Evolutionary conservation across 2,113 vertebrate genomes (phyloP).

Genomic region (Bombycilla garrulus): DNA sequence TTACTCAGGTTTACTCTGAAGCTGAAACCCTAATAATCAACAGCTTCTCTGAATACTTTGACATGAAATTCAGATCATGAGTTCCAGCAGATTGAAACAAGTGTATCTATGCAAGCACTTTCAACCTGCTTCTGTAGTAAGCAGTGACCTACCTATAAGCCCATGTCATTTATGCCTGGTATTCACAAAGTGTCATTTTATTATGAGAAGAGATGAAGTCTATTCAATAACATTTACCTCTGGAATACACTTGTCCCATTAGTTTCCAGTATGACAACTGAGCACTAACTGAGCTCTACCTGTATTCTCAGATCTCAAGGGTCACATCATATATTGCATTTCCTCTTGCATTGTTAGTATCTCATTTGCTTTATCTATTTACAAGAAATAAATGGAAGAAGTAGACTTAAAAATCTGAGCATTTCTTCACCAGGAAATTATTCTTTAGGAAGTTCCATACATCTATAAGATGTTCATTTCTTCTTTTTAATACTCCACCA

Average conservation of each 20-base stretch:
- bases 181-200: not conserved
- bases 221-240: not conserved
- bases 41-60: not conserved
- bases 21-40: not conserved
- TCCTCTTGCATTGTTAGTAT: not conserved
- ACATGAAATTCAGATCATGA: not conserved
- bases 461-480: not conserved
- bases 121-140: not conserved
- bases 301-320: not conserved
- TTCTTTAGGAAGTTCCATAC: conserved; percentile 42
- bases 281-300: not conserved
- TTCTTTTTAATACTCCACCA: conserved; percentile 18
- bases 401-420: conserved; percentile 28
- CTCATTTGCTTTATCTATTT: conserved; percentile 10
- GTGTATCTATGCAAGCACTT: not conserved
- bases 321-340: not conserved
- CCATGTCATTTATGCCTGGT: not conserved
- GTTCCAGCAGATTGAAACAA: not conserved
- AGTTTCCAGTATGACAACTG: not conserved
- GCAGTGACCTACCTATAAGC: not conserved
- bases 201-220: not conserved
- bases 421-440: conserved; percentile 30
- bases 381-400: conserved; percentile 16
- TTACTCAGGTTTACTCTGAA: not conserved
- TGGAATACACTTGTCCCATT: not conserved